phyloP scores from a whole-genome alignment of 2,797 vertebrate species.

The Loriculus beryllinus region DNA sequence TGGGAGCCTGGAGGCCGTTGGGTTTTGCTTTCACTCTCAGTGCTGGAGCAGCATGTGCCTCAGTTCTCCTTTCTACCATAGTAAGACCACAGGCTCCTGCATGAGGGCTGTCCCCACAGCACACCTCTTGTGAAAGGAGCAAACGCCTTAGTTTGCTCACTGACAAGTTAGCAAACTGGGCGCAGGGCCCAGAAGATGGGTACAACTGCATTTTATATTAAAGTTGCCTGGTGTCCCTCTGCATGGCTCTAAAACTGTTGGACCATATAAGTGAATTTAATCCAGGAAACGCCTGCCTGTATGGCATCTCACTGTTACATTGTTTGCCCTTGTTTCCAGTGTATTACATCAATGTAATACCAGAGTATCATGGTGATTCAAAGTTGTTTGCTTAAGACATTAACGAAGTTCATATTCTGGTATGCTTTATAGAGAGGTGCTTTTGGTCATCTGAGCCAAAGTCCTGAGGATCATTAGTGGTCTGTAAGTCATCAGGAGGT shows the following conservation, averaged over 20 bases:
- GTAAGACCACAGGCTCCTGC: background rate
- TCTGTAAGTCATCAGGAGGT: background rate
- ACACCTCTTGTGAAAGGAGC: fast-evolving
- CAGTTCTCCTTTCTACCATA: background rate
- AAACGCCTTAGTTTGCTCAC: background rate
- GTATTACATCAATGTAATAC: background rate
- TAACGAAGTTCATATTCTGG: background rate
- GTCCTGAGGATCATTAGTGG: background rate
- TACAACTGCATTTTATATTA: background rate
- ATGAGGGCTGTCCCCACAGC: background rate
- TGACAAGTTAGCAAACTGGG: background rate
- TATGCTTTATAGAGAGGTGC: background rate
- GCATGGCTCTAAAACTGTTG: background rate
- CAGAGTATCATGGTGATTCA: background rate
- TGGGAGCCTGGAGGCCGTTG: fast-evolving
- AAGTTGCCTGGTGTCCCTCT: background rate
- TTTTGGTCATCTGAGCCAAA: background rate
- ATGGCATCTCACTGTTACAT: background rate
- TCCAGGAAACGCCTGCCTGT: background rate
- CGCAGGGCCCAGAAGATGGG: background rate
- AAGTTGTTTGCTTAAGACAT: background rate
- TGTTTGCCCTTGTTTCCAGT: conserved; percentile 1
- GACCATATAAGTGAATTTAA: background rate
- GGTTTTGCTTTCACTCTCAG: background rate
- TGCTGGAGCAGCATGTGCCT: background rate